Evolutionary conservation across 2,888 invertebrate species (phyloP).

Genomic region (Chrysodeixis includens): DNA sequence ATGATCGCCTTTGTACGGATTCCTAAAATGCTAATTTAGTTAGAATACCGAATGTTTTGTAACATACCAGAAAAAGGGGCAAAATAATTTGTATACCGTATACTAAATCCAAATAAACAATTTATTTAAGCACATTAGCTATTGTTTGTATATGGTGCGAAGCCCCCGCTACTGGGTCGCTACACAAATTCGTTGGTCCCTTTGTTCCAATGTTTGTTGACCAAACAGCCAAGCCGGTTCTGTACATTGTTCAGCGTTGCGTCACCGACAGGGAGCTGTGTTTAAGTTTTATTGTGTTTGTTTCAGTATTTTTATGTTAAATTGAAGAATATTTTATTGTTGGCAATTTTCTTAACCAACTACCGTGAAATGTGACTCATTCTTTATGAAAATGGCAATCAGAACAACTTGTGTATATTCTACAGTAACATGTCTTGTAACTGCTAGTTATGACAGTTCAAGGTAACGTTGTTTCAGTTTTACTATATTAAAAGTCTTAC

Average conservation of each 20-base stretch:
- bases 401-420: not conserved
- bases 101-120: slow-evolving; percentile 5
- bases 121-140: slow-evolving; percentile 33
- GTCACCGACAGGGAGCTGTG: slow-evolving; percentile 48
- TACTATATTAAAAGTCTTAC: not conserved
- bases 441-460: not conserved
- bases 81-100: not conserved
- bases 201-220: slow-evolving; percentile 65
- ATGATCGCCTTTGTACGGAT: too few relatives aligned
- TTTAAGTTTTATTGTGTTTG: slow-evolving; percentile 50
- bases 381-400: not conserved
- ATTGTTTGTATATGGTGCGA: slow-evolving; percentile 56
- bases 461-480: not conserved
- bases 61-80: not conserved
- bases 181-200: slow-evolving; percentile 52
- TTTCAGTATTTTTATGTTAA: slow-evolving; percentile 34
- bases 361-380: slow-evolving; percentile 2
- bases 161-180: slow-evolving; percentile 49
- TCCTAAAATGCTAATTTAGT: too few relatives aligned
- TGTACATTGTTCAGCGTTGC: slow-evolving; percentile 56
- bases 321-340: slow-evolving; percentile 18
- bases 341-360: slow-evolving; percentile 1
- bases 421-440: not conserved
- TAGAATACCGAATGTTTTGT: too few relatives aligned
- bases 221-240: slow-evolving; percentile 56